phyloP scores from a whole-genome alignment of 2,113 vertebrate species.

The Cromileptes altivelis region DNA sequence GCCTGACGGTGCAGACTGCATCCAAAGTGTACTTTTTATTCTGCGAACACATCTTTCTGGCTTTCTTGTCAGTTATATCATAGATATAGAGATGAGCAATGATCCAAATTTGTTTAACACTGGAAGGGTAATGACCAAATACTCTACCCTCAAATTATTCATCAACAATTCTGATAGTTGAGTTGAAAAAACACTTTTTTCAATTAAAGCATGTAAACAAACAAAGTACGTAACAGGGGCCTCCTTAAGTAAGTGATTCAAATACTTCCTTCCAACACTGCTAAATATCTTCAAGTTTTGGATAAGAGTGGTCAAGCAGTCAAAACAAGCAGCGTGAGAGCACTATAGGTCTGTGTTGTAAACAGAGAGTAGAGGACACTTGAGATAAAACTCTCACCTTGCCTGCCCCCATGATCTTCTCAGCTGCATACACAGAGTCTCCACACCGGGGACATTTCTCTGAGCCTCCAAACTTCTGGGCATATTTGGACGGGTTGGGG shows the following conservation, averaged over 20 bases:
- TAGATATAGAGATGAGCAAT: neutral
- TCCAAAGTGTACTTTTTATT: neutral
- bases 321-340: neutral
- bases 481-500: conserved; percentile 94
- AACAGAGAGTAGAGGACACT: neutral
- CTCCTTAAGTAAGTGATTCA: too few species aligned
- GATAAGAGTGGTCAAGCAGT: neutral
- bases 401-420: conserved; percentile 96
- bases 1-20: neutral
- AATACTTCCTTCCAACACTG: too few species aligned
- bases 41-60: neutral
- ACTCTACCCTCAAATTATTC: too few species aligned
- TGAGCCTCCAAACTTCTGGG: conserved; percentile 93
- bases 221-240: too few species aligned
- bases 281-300: neutral
- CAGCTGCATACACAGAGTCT: conserved; percentile 93
- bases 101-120: too few species aligned
- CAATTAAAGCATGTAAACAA: too few species aligned
- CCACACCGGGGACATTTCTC: conserved; percentile 95
- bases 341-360: neutral
- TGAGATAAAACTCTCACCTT: conserved; percentile 85
- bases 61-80: neutral
- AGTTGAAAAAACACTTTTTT: too few species aligned
- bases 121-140: too few species aligned
- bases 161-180: too few species aligned